These are phyloP conservation scores for Cinclus cinclus DNA, from an alignment of 2,113 vertebrate genomes.

Conservation along the genomic window DNA sequence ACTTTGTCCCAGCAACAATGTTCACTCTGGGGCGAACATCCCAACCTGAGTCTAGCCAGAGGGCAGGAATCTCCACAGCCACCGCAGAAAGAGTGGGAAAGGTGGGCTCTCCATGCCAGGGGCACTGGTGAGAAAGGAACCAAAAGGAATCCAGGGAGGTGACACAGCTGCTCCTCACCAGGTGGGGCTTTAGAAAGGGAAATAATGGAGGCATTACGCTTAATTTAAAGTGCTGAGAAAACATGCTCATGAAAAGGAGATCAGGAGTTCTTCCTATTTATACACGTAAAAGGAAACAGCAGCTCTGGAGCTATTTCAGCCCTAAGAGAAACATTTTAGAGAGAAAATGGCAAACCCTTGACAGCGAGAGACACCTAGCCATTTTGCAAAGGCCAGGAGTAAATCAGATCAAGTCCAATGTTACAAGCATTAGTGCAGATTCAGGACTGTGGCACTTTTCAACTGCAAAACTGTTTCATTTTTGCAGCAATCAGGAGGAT, in stretches of 20 bases:
- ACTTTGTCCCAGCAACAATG: neutral
- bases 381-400: neutral
- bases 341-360: neutral
- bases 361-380: neutral
- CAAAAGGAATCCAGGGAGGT: neutral
- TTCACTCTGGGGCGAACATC: neutral
- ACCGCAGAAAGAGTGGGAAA: neutral
- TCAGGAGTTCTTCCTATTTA: conserved; percentile 3
- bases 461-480: neutral
- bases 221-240: conserved; percentile 23
- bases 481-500: neutral
- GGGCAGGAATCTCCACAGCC: neutral
- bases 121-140: neutral
- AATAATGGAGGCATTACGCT: conserved; percentile 8
- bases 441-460: neutral
- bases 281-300: conserved; percentile 13
- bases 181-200: neutral
- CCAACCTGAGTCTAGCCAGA: rapidly evolving
- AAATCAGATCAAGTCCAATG: neutral
- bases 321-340: neutral
- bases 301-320: neutral
- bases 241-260: neutral
- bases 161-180: conserved; percentile 5
- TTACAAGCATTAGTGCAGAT: neutral
- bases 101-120: neutral